A percentile compares a stretch with the other conserved stretches of the same genome.
These are phyloP conservation scores for Automeris io DNA, from an alignment of 2,888 invertebrate species.

Conservation along the genomic window DNA sequence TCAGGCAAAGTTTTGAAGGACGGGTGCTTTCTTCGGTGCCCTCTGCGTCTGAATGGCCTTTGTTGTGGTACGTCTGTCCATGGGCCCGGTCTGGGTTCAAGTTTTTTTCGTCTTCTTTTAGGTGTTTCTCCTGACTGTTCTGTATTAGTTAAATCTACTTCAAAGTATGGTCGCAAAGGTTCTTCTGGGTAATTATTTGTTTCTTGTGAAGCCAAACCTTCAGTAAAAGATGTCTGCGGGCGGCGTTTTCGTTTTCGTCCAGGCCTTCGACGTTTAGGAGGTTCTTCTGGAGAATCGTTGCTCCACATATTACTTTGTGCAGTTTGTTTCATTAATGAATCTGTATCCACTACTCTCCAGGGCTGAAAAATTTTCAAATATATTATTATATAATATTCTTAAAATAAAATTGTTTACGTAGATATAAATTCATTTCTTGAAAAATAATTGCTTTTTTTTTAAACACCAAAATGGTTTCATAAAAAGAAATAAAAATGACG, in stretches of 20 bases:
- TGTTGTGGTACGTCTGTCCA: slow-evolving; percentile 54
- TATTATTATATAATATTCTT: no score
- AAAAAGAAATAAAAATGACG: no score
- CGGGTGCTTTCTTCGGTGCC: slow-evolving; percentile 49
- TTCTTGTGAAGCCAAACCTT: slow-evolving; percentile 35
- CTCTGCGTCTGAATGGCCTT: slow-evolving; percentile 49
- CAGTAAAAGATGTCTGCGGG: slow-evolving; percentile 50
- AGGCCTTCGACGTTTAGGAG: slow-evolving; percentile 59
- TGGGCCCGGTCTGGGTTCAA: slow-evolving; percentile 40
- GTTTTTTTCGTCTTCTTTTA: slow-evolving; percentile 48
- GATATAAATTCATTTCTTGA: no score
- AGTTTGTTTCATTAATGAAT: slow-evolving; percentile 31
- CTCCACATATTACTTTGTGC: slow-evolving; percentile 43
- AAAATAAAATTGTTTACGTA: no score
- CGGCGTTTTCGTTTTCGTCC: slow-evolving; percentile 79
- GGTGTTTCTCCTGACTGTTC: slow-evolving; percentile 35
- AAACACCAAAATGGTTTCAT: no score
- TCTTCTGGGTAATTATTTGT: slow-evolving; percentile 33
- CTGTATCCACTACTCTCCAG: slow-evolving; percentile 67
- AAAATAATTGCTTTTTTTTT: no score
- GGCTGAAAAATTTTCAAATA: slow-evolving; percentile 72
- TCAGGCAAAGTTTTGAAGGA: slow-evolving; percentile 32
- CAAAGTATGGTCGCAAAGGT: slow-evolving; percentile 27
- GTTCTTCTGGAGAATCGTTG: slow-evolving; percentile 41
- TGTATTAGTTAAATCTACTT: slow-evolving; percentile 27